phyloP scores from a whole-genome alignment of 2,888 invertebrate genomes.

The Volucella inanis region DNA sequence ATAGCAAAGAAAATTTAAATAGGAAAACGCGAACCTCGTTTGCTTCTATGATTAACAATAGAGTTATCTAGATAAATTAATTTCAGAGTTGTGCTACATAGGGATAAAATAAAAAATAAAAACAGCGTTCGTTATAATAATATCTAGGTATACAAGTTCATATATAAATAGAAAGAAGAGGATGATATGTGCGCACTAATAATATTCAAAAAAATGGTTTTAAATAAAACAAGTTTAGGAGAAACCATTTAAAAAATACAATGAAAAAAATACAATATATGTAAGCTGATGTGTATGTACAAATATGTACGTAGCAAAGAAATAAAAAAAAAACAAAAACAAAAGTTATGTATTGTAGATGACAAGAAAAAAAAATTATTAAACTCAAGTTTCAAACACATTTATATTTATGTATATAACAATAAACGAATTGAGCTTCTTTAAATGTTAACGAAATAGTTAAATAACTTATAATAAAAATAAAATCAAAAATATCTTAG shows the following conservation, averaged over 20 bases:
- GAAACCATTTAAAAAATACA: slow-evolving; percentile 16
- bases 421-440: slow-evolving; percentile 64
- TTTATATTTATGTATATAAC: slow-evolving; percentile 54
- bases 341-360: slow-evolving; percentile 22
- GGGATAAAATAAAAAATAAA: background rate
- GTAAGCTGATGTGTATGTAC: slow-evolving; percentile 38
- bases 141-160: slow-evolving; percentile 1
- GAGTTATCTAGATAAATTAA: slow-evolving; percentile 30
- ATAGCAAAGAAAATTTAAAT: background rate
- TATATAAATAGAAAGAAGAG: background rate
- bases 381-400: slow-evolving; percentile 11
- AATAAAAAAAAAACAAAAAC: slow-evolving; percentile 5
- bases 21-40: slow-evolving; percentile 22
- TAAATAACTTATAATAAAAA: slow-evolving; percentile 7
- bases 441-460: slow-evolving; percentile 53
- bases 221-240: slow-evolving; percentile 29
- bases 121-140: background rate
- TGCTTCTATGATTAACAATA: slow-evolving; percentile 15
- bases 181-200: background rate
- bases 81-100: slow-evolving; percentile 55
- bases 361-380: background rate
- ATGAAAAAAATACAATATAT: background rate
- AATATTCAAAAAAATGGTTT: slow-evolving; percentile 1
- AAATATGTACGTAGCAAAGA: slow-evolving; percentile 25
- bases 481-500: background rate